A percentile compares a stretch with the other conserved stretches of the same genome.
phyloP scores from a whole-genome alignment of 2,888 invertebrate species.

The Sceliomorpha sp. region DNA sequence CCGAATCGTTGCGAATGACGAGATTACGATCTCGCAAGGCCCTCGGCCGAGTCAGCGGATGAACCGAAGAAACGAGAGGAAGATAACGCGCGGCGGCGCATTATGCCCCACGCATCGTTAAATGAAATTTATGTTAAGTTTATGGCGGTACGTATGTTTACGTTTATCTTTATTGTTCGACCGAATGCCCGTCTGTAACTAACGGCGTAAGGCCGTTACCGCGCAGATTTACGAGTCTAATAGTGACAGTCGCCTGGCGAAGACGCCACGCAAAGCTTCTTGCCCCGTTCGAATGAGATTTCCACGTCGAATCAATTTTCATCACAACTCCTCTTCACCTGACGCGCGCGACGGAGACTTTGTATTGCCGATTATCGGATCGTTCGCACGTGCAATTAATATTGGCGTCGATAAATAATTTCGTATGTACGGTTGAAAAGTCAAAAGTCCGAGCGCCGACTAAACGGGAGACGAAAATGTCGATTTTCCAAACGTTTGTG shows the following conservation, averaged over 20 bases:
- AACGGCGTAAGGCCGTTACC: constrained; percentile 69
- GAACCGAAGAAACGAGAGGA: constrained; percentile 45
- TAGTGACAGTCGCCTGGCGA: constrained; percentile 63
- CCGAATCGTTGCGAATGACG: constrained; percentile 43
- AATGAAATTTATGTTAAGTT: constrained; percentile 67
- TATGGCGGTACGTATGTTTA: constrained; percentile 57
- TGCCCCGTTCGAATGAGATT: constrained; percentile 34
- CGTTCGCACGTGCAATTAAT: no score
- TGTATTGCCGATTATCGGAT: no score
- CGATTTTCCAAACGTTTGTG: no score
- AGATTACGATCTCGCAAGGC: constrained; percentile 44
- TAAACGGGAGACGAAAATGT: no score
- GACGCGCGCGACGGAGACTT: constrained; percentile 13
- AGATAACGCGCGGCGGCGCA: constrained; percentile 54
- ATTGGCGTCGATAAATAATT: no score
- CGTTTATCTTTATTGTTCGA: constrained; percentile 68
- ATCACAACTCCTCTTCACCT: constrained; percentile 21
- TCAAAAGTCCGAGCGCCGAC: no score
- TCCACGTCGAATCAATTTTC: constrained; percentile 34
- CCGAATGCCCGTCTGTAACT: constrained; percentile 62
- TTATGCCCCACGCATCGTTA: constrained; percentile 66
- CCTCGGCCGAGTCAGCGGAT: constrained; percentile 28
- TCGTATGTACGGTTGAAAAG: no score
- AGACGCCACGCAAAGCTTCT: constrained; percentile 10
- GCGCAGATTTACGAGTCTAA: constrained; percentile 67